Percentiles rank a stretch among this genome's conserved stretches.
phyloP scores from a whole-genome alignment of 2,797 vertebrate species.

The Acropternis orthonyx region DNA sequence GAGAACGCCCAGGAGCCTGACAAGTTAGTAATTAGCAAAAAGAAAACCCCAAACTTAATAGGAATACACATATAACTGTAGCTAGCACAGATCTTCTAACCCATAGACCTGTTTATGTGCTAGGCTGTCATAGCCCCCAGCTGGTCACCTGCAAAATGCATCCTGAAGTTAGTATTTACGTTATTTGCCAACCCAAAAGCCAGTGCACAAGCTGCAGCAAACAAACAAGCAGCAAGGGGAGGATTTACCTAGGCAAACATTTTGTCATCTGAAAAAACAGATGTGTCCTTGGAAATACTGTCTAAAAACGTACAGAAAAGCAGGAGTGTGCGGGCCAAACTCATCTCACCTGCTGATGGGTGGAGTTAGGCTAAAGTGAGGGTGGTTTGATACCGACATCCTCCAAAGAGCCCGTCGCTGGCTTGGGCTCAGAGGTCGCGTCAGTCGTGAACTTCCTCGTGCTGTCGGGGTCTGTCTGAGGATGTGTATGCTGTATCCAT shows the following conservation, averaged over 20 bases:
- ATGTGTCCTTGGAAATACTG: not conserved
- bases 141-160: not conserved
- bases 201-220: not conserved
- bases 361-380: not conserved
- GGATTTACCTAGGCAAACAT: not conserved
- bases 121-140: not conserved
- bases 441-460: not conserved
- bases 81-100: not conserved
- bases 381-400: not conserved
- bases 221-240: not conserved
- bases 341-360: not conserved
- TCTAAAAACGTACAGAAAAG: not conserved
- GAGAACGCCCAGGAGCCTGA: not conserved
- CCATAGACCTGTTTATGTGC: not conserved
- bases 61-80: not conserved
- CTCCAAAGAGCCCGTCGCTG: not conserved
- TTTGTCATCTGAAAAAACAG: not conserved
- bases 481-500: slow-evolving; percentile 7
- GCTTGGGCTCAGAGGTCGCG: not conserved
- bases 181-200: not conserved
- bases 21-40: not conserved
- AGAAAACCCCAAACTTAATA: not conserved
- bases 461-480: not conserved
- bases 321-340: not conserved
- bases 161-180: not conserved